Conservation (phyloP, 1,140 invertebrate genomes). For the Diachasmimorpha longicaudata region DNA sequence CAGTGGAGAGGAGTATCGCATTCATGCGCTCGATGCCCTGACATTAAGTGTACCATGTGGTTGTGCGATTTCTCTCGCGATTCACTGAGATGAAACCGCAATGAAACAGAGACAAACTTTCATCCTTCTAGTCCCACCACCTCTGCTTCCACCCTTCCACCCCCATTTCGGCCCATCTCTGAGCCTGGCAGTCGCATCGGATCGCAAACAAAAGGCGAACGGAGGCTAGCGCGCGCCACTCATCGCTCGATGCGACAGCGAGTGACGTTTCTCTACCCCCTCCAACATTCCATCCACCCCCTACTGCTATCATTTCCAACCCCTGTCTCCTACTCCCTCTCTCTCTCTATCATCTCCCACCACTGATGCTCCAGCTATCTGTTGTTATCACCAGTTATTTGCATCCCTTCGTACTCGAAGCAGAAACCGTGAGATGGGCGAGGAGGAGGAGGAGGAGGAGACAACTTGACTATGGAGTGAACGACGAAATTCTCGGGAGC, state of each 20-base stretch:
- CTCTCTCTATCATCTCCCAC: slow-evolving; percentile 15
- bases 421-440: slow-evolving; percentile 14
- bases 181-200: slow-evolving; percentile 52
- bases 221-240: slow-evolving; percentile 51
- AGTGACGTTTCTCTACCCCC: slow-evolving; percentile 49
- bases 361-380: slow-evolving; percentile 47
- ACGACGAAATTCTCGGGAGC: slow-evolving; percentile 54
- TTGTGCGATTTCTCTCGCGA: background rate
- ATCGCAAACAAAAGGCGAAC: slow-evolving; percentile 61
- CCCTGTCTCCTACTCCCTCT: slow-evolving; percentile 8
- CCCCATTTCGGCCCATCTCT: background rate
- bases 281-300: slow-evolving; percentile 5
- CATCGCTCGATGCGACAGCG: slow-evolving; percentile 59
- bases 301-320: slow-evolving; percentile 13
- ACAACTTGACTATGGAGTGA: background rate
- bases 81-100: background rate
- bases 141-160: background rate
- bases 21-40: background rate
- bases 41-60: slow-evolving; percentile 2
- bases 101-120: background rate
- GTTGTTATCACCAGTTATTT: slow-evolving; percentile 61
- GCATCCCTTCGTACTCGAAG: slow-evolving; percentile 52
- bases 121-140: background rate
- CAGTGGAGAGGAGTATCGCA: background rate
- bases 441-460: slow-evolving; percentile 31